Evolutionary conservation across 2,888 invertebrate species (phyloP), one percentile per base, ranked within the genome.

Genomic region (Alsophila aescularia): DNA sequence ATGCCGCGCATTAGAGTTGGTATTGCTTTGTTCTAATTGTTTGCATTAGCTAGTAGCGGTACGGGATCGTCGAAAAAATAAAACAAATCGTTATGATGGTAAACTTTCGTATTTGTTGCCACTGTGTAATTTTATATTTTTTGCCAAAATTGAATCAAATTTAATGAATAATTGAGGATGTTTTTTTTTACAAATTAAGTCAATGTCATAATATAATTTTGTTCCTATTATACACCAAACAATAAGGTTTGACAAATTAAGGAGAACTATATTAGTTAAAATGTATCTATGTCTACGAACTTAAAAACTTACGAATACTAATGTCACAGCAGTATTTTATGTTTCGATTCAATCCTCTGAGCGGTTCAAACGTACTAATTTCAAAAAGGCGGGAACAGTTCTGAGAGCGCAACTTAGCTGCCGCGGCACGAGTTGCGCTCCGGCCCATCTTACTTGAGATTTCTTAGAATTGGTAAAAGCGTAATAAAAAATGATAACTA

Each of bases 101-200:
- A 64, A 64, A 64, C 62, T 34, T 58, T 50, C 39, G 44, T 58
- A 43, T 62, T 58, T 55, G 60, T 62, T 56, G 44, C 58, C 58
- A 58, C 47, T 55, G 49, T 53, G 5, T 42, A 51, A 49, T 49
- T 55, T 49, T 58, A 42, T 36, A 9, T 35, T 36, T 47, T 36
- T 53, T 55, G 47, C 42, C 47, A 35, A 59, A 52, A 7, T 24
- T 31, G 10, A 15, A 29, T 29, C n/a, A 29, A 29, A 29, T 29
- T n/a, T 29, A 29, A 27, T 14, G 9, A 40, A 21, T 0, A 40
- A 18, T 21, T 6, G 27, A 40, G 41, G 13, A 37, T 21, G 32
- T 27, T 44, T 44, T 16, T 31, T 44, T 42, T 52, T 53, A 47
- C 34, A 49, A 37, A n/a, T n/a, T 2, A 15, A 31, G 21, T 43